Percentiles rank a stretch among this genome's conserved stretches.
Conservation (phyloP, 2,888 invertebrate species). For the Scrobipalpa atriplicella region DNA sequence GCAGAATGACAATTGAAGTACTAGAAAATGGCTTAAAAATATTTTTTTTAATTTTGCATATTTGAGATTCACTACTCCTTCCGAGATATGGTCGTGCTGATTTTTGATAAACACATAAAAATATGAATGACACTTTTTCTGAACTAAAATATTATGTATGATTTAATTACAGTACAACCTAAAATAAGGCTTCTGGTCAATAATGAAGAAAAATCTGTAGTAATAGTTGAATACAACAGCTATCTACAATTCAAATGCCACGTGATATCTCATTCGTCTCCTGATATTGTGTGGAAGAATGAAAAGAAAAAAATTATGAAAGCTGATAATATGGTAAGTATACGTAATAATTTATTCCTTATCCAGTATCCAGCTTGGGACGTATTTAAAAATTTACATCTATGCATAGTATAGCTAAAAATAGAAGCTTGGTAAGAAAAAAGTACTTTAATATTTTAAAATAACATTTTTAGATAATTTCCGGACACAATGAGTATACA, state of each 20-base stretch:
- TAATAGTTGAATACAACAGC: conserved; percentile 5
- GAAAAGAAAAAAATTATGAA: neutral
- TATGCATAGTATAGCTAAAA: no score
- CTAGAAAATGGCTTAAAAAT: no score
- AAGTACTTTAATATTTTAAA: neutral
- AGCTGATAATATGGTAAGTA: neutral
- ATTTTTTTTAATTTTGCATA: no score
- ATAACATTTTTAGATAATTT: neutral
- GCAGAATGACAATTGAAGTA: no score
- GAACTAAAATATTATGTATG: neutral
- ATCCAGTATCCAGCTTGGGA: no score
- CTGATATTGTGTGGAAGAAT: conserved; percentile 9
- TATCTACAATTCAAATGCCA: neutral
- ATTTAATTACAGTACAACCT: neutral
- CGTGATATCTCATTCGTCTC: conserved; percentile 12
- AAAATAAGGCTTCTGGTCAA: neutral
- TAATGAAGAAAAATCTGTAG: neutral
- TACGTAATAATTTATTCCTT: no score
- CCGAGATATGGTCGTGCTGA: no score
- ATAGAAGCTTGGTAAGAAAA: no score
- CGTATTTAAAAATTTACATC: no score
- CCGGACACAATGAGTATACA: neutral
- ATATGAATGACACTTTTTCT: no score
- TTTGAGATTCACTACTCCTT: no score
- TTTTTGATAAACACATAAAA: no score